These are phyloP conservation scores for Tuta absoluta DNA, from an alignment of 2,888 invertebrate genomes.

Conservation along the genomic window DNA sequence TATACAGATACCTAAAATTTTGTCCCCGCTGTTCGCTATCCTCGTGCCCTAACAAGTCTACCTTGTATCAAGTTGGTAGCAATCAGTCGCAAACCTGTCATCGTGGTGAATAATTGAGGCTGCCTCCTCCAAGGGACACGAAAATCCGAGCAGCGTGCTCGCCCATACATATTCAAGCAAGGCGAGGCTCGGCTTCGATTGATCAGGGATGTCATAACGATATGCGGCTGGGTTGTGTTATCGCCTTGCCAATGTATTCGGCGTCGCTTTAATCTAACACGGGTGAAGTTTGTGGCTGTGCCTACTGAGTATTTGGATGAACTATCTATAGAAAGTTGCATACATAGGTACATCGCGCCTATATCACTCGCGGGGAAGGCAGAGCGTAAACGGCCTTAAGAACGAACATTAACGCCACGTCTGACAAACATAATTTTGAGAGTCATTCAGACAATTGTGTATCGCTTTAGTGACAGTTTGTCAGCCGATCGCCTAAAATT, in stretches of 20 bases:
- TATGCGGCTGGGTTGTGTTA: slow-evolving; percentile 9
- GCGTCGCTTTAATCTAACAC: not conserved
- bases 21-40: not conserved
- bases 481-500: no score
- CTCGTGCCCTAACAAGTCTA: not conserved
- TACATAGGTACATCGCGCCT: no score
- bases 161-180: slow-evolving; percentile 44
- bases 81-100: slow-evolving; percentile 28
- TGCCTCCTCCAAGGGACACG: slow-evolving; percentile 36
- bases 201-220: slow-evolving; percentile 19
- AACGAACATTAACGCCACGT: no score
- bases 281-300: not conserved
- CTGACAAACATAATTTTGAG: no score
- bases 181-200: slow-evolving; percentile 13
- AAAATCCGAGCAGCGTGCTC: slow-evolving; percentile 41
- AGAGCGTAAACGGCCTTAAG: no score
- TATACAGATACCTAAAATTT: no score
- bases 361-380: no score
- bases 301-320: not conserved
- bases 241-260: slow-evolving; percentile 2
- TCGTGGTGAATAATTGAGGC: slow-evolving; percentile 26
- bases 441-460: no score
- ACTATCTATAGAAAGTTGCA: no score
- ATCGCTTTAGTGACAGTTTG: no score
- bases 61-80: slow-evolving; percentile 14